Conservation (phyloP, 2,888 invertebrate genomes). For the Monopis laevigella region DNA sequence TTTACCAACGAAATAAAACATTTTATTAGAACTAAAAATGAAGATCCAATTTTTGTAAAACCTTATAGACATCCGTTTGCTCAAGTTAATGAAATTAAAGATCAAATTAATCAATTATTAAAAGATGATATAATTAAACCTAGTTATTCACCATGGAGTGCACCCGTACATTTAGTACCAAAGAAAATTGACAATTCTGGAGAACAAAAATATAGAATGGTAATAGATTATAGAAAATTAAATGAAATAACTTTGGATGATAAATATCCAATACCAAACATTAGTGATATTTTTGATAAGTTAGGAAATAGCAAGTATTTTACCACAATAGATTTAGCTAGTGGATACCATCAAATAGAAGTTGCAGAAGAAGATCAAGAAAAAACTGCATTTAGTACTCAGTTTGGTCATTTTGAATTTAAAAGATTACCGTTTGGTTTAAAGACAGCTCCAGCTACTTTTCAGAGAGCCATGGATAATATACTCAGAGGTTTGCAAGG, state of each 20-base stretch:
- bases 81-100: slow-evolving; percentile 18
- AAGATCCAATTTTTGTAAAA: slow-evolving; percentile 20
- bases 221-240: slow-evolving; percentile 33
- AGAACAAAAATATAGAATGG: slow-evolving; percentile 23
- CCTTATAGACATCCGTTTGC: slow-evolving; percentile 17
- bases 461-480: slow-evolving; percentile 34
- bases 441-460: slow-evolving; percentile 35
- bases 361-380: slow-evolving; percentile 23
- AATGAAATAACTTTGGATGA: slow-evolving; percentile 34
- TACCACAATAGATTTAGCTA: slow-evolving; percentile 32
- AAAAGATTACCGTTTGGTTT: slow-evolving; percentile 32
- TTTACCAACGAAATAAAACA: slow-evolving; percentile 6
- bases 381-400: slow-evolving; percentile 34
- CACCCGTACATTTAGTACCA: slow-evolving; percentile 23
- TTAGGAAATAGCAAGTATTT: slow-evolving; percentile 32
- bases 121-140: slow-evolving; percentile 18
- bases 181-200: slow-evolving; percentile 20
- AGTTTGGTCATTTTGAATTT: slow-evolving; percentile 30
- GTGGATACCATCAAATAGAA: slow-evolving; percentile 33
- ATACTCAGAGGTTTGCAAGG: slow-evolving; percentile 29
- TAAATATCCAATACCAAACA: slow-evolving; percentile 31
- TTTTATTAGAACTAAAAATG: slow-evolving; percentile 19
- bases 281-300: slow-evolving; percentile 31
- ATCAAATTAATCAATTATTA: slow-evolving; percentile 20
- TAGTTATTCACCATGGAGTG: slow-evolving; percentile 21